phyloP scores from a whole-genome alignment of 2,113 vertebrate genomes.

The Cynoglossus semilaevis region DNA sequence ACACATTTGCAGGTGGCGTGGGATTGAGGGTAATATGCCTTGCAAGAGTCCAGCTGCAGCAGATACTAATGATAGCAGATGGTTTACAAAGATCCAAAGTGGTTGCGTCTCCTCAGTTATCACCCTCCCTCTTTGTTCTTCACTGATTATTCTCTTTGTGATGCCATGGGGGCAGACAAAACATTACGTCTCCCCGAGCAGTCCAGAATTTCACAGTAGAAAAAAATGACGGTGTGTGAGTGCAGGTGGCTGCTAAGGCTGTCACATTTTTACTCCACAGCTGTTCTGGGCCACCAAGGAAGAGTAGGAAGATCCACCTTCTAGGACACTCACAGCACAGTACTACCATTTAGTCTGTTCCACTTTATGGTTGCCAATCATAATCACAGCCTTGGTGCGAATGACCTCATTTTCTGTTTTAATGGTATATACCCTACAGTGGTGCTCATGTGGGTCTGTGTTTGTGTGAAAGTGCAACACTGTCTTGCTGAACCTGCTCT shows the following conservation, averaged over 20 bases:
- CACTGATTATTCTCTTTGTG: conserved; percentile 46
- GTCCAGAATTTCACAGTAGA: conserved; percentile 19
- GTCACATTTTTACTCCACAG: conserved; percentile 10
- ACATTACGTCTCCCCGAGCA: conserved; percentile 46
- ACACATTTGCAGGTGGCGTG: not conserved
- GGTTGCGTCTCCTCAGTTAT: conserved; percentile 37
- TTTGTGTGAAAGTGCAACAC: conserved; percentile 8
- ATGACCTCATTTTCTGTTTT: conserved; percentile 45
- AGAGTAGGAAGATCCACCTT: conserved; percentile 15
- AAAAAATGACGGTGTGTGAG: not conserved
- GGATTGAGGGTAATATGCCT: not conserved
- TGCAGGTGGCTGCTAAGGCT: not conserved
- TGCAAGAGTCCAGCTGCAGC: conserved; percentile 28
- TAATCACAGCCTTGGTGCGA: conserved; percentile 44
- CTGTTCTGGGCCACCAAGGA: conserved; percentile 42
- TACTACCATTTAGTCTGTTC: conserved; percentile 26
- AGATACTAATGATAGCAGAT: conserved; percentile 51
- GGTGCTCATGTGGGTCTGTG: conserved; percentile 21
- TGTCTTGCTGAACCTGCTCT: conserved; percentile 9
- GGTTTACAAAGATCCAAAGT: conserved; percentile 28
- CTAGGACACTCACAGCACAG: conserved; percentile 1
- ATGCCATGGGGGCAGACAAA: conserved; percentile 64
- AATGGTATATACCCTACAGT: conserved; percentile 18
- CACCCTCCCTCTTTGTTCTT: conserved; percentile 50
- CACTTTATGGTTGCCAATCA: conserved; percentile 34